Conservation (phyloP, 2,888 invertebrate species). For the Plusia festucae region DNA sequence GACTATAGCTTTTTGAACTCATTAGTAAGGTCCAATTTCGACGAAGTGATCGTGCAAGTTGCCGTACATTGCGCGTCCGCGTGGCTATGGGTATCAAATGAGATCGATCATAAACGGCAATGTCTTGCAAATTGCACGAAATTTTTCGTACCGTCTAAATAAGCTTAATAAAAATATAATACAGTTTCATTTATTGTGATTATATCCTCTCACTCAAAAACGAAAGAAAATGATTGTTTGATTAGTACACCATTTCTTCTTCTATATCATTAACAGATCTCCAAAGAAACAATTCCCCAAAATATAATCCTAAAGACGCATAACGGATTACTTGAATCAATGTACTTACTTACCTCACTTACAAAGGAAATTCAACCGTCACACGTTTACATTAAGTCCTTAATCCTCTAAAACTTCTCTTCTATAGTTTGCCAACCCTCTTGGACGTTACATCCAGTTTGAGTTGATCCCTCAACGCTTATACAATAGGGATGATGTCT, state of each 20-base stretch:
- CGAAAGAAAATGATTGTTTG: background rate
- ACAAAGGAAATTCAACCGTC: slow-evolving; percentile 45
- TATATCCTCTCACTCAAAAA: too few species aligned
- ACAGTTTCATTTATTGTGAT: too few species aligned
- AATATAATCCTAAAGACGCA: slow-evolving; percentile 57
- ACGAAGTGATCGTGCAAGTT: too few species aligned
- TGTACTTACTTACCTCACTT: background rate
- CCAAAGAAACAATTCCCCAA: slow-evolving; percentile 39
- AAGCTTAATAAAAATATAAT: too few species aligned
- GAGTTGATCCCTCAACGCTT: slow-evolving; percentile 44
- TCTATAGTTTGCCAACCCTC: slow-evolving; percentile 27
- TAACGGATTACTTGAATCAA: slow-evolving; percentile 42
- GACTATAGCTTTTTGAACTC: too few species aligned
- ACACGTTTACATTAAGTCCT: slow-evolving; percentile 40
- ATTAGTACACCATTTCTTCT: background rate
- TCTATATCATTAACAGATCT: slow-evolving; percentile 51
- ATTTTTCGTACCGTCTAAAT: too few species aligned
- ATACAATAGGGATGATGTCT: slow-evolving; percentile 23
- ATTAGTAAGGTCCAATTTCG: too few species aligned
- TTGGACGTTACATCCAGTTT: slow-evolving; percentile 51
- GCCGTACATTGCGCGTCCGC: too few species aligned
- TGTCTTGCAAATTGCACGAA: too few species aligned
- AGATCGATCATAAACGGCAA: too few species aligned
- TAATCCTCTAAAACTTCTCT: slow-evolving; percentile 50
- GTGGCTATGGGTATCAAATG: too few species aligned